These are phyloP conservation scores for Lochmaea capreae DNA, from an alignment of 2,888 invertebrate species.

Conservation along the genomic window DNA sequence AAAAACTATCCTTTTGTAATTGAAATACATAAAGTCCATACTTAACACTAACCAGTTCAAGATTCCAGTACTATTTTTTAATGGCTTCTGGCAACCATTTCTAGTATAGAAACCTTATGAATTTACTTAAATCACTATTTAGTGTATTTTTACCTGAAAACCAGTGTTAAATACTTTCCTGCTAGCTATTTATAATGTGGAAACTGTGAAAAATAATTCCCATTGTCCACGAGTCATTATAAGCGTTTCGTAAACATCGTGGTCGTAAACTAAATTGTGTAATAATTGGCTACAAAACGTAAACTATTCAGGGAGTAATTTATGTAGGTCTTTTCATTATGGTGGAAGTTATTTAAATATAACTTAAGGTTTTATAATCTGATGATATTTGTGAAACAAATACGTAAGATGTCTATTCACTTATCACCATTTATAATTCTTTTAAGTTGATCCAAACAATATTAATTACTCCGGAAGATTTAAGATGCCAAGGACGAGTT, in stretches of 20 bases:
- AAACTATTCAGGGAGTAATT: not conserved
- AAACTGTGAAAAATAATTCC: slow-evolving; percentile 1
- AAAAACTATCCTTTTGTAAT: too few species aligned
- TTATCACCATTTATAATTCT: too few species aligned
- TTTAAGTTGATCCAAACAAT: too few species aligned
- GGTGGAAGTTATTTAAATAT: not conserved
- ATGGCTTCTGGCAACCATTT: too few species aligned
- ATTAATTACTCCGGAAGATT: not conserved
- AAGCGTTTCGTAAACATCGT: slow-evolving; percentile 10
- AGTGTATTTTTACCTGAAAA: slow-evolving; percentile 1
- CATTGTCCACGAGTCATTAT: slow-evolving; percentile 13
- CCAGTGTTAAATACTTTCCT: not conserved
- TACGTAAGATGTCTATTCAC: too few species aligned
- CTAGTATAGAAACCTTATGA: not conserved
- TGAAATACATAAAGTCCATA: too few species aligned
- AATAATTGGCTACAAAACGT: slow-evolving; percentile 13
- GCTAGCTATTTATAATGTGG: slow-evolving; percentile 5
- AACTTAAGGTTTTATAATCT: not conserved
- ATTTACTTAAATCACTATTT: not conserved
- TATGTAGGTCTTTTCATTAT: not conserved
- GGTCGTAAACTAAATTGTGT: slow-evolving; percentile 12
- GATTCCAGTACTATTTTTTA: too few species aligned
- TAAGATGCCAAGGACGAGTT: too few species aligned
- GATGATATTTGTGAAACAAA: not conserved
- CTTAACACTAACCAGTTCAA: too few species aligned